phyloP scores from a whole-genome alignment of 2,113 vertebrate species.

The Tauraco erythrolophus region DNA sequence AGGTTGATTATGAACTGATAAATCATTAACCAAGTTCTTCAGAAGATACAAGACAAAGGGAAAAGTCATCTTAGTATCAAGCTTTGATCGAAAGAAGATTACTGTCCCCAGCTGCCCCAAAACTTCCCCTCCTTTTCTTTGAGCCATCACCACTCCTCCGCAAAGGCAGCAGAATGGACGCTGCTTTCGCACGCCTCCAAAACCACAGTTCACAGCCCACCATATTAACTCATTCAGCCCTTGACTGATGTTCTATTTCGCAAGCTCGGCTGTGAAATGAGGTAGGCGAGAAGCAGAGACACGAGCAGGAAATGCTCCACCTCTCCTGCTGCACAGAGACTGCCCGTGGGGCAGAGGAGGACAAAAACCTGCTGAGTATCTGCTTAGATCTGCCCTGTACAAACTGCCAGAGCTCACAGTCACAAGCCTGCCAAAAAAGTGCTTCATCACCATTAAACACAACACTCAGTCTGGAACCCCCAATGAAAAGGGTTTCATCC shows the following conservation, averaged over 20 bases:
- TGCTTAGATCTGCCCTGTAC: background rate
- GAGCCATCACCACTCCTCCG: background rate
- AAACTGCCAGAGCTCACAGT: background rate
- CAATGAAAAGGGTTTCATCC: background rate
- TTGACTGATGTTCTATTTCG: background rate
- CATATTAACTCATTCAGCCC: background rate
- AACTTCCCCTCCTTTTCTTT: background rate
- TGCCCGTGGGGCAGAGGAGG: background rate
- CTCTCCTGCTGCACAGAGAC: background rate
- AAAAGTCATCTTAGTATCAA: background rate
- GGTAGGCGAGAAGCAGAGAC: background rate
- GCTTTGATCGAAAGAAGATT: background rate
- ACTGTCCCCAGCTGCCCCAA: background rate
- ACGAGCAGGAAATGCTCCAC: background rate
- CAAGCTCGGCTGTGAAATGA: background rate
- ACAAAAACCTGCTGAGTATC: background rate
- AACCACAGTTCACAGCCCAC: slow-evolving; percentile 36
- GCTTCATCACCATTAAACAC: background rate
- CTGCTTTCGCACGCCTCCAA: background rate
- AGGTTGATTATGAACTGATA: background rate
- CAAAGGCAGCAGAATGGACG: background rate
- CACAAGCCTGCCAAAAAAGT: background rate
- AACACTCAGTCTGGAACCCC: background rate
- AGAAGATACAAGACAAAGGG: background rate
- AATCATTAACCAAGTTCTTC: background rate